Conservation (phyloP, 64 coral and sea anemone genomes). For the Stichodactyla mertensii region DNA sequence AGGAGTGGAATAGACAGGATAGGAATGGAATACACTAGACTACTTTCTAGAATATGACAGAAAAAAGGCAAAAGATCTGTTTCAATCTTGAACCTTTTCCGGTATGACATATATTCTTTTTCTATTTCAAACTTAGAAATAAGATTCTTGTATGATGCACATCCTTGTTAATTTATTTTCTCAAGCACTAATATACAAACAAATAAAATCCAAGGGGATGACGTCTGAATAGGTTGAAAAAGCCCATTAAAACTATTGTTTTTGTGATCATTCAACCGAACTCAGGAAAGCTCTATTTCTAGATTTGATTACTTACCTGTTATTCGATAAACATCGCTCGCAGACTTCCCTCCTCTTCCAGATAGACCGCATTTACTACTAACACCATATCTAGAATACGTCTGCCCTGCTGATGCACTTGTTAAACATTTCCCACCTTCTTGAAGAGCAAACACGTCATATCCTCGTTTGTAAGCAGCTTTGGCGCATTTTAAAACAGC, state of each 20-base stretch:
- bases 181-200: no score
- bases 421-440: constrained; percentile 55
- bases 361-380: constrained; percentile 35
- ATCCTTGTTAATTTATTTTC: no score
- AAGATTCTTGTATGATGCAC: no score
- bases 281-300: background rate
- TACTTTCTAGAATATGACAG: no score
- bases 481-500: constrained; percentile 29
- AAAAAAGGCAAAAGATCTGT: no score
- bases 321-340: constrained; percentile 58
- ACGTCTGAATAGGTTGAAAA: no score
- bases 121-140: no score
- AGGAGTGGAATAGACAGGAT: no score
- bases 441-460: constrained; percentile 56
- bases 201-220: no score
- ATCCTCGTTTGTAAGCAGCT: constrained; percentile 41
- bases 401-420: constrained; percentile 21
- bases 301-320: background rate
- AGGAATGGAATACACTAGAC: no score
- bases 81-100: no score
- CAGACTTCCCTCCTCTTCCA: constrained; percentile 63
- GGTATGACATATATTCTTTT: no score
- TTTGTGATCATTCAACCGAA: background rate
- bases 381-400: constrained; percentile 43
- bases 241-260: background rate